Base-by-base conservation (phyloP, 2,113 vertebrate species). In the Podarcis raffonei region DNA sequence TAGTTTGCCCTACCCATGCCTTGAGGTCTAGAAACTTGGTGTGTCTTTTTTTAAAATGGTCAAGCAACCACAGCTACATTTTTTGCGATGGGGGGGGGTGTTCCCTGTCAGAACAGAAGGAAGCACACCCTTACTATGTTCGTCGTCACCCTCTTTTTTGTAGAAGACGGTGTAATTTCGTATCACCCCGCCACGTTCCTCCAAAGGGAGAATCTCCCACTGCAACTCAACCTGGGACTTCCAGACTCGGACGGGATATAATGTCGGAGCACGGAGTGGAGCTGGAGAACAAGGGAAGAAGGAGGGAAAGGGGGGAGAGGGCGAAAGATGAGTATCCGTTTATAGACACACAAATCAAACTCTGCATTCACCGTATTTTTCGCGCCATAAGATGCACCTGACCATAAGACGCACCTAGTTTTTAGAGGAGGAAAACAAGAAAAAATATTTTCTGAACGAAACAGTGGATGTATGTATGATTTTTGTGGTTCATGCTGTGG, bases 141-240 rank as follows among this genome's bases (percentile, higher is more conserved):
- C 15, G 30, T 75, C 66, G 3, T 89, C 91, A 16, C 96, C 88
- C 79, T 32, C 59, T 48, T 87, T 59, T 42, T 16, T 79, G 87
- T 93, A 97, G 65, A 65, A 9, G 3, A 97, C 15, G 2, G 93
- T 96, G 92, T 96, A 97, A 92, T 92, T 94, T 25, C 69, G 80
- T 87, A 97, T 88, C 89, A 95, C 95, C 9, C 97, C 97, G 0
- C 32, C 94, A 18, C 83, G 94, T 78, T 91, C 91, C 84, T 97
- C 95, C 85, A 97, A 86, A 9, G 96, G 95, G 32, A 96, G 71
- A 13, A 91, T 86, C 37, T 84, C 92, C 97, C 97, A 97, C 18
- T 66, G 89, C 65, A 97, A 80, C 74, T 81, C 71, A 57, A 96
- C 90, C 2, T 27, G 90, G 69, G 85, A 68, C 20, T 89, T 89